phyloP scores from a whole-genome alignment of 2,797 vertebrate species.

The Anolis apletophallus region DNA sequence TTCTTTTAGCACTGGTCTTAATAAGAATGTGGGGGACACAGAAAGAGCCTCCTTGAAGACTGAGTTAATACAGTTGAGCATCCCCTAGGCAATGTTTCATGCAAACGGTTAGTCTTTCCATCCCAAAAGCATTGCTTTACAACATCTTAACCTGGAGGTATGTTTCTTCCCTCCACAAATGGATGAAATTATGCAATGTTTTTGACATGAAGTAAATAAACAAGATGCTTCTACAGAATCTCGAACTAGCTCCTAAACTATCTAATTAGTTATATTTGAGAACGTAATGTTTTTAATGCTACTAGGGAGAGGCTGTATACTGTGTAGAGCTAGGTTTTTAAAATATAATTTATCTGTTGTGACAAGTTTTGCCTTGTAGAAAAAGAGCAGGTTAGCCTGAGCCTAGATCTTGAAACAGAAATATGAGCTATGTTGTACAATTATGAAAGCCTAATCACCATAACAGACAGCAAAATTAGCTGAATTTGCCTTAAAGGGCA shows the following conservation, averaged over 20 bases:
- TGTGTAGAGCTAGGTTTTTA: constrained; percentile 6
- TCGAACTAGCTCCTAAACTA: constrained; percentile 11
- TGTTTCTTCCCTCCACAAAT: too few relatives aligned
- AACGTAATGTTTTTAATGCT: constrained; percentile 23
- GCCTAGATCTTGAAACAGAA: not conserved
- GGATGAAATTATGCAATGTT: too few relatives aligned
- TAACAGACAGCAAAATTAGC: not conserved
- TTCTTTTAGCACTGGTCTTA: not conserved
- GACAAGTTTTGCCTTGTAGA: not conserved
- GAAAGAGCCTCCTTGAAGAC: too few relatives aligned
- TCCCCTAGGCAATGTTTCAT: too few relatives aligned
- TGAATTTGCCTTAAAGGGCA: not conserved
- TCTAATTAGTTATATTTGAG: constrained; percentile 10
- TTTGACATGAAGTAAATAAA: not conserved
- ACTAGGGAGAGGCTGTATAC: not conserved
- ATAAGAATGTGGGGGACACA: too few relatives aligned
- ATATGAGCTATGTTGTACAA: not conserved
- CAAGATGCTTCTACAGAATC: constrained; percentile 11
- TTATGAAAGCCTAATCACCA: not conserved
- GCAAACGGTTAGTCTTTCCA: too few relatives aligned
- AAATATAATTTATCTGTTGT: not conserved
- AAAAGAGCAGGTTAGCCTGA: not conserved
- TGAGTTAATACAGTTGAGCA: too few relatives aligned
- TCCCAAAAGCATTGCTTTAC: too few relatives aligned
- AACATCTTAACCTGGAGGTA: too few relatives aligned